Evolutionary conservation across 2,113 vertebrate genomes (phyloP).

Genomic region (Mola mola): DNA sequence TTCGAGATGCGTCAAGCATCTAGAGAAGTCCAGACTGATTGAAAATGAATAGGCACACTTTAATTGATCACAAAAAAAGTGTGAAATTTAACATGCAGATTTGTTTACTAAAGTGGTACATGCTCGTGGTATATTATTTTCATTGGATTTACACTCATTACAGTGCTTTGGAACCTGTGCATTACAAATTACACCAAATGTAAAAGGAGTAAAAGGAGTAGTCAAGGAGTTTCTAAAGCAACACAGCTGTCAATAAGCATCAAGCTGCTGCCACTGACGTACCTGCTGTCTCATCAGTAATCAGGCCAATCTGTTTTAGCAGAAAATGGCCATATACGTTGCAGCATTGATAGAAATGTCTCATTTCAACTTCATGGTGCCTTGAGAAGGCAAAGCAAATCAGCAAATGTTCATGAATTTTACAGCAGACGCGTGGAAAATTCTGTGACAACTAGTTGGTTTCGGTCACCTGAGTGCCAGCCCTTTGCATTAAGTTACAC

Average conservation of each 20-base stretch:
- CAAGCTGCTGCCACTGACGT: constrained; percentile 61
- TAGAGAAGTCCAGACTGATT: constrained; percentile 38
- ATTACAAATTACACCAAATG: constrained; percentile 72
- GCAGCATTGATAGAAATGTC: constrained; percentile 71
- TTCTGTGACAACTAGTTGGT: constrained; percentile 80
- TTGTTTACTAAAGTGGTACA: constrained; percentile 44
- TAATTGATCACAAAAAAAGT: constrained; percentile 52
- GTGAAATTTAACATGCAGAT: constrained; percentile 63
- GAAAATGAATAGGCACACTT: constrained; percentile 43
- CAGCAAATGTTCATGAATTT: constrained; percentile 75
- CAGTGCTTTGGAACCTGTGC: constrained; percentile 50
- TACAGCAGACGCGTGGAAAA: constrained; percentile 78
- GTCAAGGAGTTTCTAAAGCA: no score
- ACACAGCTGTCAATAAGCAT: constrained; percentile 75
- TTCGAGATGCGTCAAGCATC: constrained; percentile 28
- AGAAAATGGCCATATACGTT: constrained; percentile 68
- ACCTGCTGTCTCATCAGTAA: constrained; percentile 72
- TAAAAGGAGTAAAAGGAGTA: constrained; percentile 72
- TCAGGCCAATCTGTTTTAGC: constrained; percentile 81
- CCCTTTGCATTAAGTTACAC: constrained; percentile 82
- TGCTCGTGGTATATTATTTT: constrained; percentile 45
- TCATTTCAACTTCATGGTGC: constrained; percentile 79
- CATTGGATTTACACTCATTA: constrained; percentile 62
- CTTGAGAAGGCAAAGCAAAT: constrained; percentile 81
- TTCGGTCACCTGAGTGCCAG: constrained; percentile 73